phyloP scores from a whole-genome alignment of 1,140 invertebrate genomes.

The Rhagoletis zephyria region DNA sequence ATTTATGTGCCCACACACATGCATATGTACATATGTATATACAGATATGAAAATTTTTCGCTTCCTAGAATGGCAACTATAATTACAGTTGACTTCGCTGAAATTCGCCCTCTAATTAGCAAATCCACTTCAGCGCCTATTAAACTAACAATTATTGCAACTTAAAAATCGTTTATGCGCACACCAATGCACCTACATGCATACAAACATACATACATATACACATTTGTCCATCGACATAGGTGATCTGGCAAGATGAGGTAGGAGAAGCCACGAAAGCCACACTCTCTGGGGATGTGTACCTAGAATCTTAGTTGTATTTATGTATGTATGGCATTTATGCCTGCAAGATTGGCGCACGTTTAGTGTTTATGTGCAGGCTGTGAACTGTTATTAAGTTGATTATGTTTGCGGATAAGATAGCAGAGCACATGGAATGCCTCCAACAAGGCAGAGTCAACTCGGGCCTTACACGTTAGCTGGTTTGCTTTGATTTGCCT shows the following conservation, averaged over 20 bases:
- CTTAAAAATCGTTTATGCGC: slow-evolving; percentile 51
- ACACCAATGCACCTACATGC: slow-evolving; percentile 20
- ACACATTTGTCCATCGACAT: not conserved
- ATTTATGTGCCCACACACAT: too few relatives aligned
- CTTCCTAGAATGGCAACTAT: slow-evolving; percentile 34
- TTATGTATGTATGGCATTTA: slow-evolving; percentile 4
- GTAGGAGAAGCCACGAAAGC: not conserved
- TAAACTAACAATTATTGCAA: slow-evolving; percentile 52
- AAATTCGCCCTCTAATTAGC: slow-evolving; percentile 49
- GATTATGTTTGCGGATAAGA: slow-evolving; percentile 51
- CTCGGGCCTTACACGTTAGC: not conserved
- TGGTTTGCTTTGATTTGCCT: not conserved
- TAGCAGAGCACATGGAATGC: slow-evolving; percentile 42
- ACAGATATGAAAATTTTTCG: not conserved
- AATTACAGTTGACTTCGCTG: slow-evolving; percentile 38
- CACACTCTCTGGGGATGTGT: slow-evolving; percentile 17
- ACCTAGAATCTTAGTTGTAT: not conserved
- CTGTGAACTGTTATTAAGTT: slow-evolving; percentile 51
- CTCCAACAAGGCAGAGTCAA: slow-evolving; percentile 38
- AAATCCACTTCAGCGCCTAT: slow-evolving; percentile 48
- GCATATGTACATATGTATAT: too few relatives aligned
- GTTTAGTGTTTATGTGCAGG: slow-evolving; percentile 51
- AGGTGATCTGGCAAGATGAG: not conserved
- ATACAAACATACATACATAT: not conserved
- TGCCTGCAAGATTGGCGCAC: slow-evolving; percentile 46